Base-by-base conservation (phyloP, 2,888 invertebrate species). In the Hypselothyrea guttata region DNA sequence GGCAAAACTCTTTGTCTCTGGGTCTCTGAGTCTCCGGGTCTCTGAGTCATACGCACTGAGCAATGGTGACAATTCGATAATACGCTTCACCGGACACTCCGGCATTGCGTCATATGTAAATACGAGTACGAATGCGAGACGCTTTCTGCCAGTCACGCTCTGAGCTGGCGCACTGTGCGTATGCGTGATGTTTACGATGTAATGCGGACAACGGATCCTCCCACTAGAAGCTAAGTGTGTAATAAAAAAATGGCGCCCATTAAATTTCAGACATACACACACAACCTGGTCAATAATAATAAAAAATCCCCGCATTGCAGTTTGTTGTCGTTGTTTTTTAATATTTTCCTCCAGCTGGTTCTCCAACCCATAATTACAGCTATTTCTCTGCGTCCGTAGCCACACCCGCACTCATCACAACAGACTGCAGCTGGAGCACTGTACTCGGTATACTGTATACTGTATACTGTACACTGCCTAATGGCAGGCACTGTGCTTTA, bases 341-440 rank as follows among this genome's bases (percentile, higher is more conserved):
- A 49, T 44, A 75, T 55, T 55, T 57, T 56, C 51, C 61, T 38
- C 35, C 34, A 54, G 55, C 35, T 31, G 57, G 69, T 75, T 69
- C 55, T 58, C 53, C 22, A 55, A 42, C 54, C 61, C 48, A 73
- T 67, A 83, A 78, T 78, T 83, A 83, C 70, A 44, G 49, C 22
- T 12, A 28, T 11, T 62, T 51, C 49, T 33, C 37, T 16, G 16
- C 18, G 33, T 38, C 13, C 22, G n/a, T 44, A 40, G 52, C 51
- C 72, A 64, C 77, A 51, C 74, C 74, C 74, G 47, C 70, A 37
- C n/a, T 41, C 49, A 52, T 27, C 13, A 22, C 12, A 18, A 16
- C 28, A 31, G 51, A 48, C 47, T 47, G 27, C 40, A 58, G 44
- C 22, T 22, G 22, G 22, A 22, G 22, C 18, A 7, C 7, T 27